Conservation (phyloP, 1,140 invertebrate genomes). For the Pogonus chalceus region DNA sequence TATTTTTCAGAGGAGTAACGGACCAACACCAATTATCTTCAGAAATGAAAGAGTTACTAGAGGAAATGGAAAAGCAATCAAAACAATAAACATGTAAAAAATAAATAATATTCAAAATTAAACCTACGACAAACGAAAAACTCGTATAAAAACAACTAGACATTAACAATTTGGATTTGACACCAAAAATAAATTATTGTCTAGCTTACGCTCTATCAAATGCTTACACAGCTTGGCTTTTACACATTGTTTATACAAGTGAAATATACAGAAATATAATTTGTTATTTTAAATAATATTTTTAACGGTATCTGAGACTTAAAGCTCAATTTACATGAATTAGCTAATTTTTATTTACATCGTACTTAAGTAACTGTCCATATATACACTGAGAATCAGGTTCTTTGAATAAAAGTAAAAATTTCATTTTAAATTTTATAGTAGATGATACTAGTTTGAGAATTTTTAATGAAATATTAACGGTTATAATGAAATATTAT, state of each 20-base stretch:
- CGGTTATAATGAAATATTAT: too few relatives aligned
- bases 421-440: too few relatives aligned
- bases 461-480: too few relatives aligned
- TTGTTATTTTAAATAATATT: too few relatives aligned
- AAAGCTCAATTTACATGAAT: background rate
- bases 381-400: too few relatives aligned
- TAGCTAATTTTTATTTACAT: background rate
- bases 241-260: background rate
- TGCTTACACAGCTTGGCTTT: constrained; percentile 3
- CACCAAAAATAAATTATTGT: background rate
- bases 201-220: background rate
- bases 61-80: constrained; percentile 30
- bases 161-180: background rate
- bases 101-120: background rate
- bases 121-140: too few relatives aligned
- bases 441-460: too few relatives aligned
- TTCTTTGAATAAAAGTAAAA: too few relatives aligned
- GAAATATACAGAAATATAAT: background rate
- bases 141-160: background rate
- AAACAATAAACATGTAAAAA: constrained; percentile 26
- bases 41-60: constrained; percentile 32
- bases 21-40: constrained; percentile 32
- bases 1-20: constrained; percentile 22
- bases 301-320: too few relatives aligned
- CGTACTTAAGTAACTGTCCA: background rate